Base-by-base conservation (phyloP, 23 tunicate species). In the Trididemnum clinides region DNA sequence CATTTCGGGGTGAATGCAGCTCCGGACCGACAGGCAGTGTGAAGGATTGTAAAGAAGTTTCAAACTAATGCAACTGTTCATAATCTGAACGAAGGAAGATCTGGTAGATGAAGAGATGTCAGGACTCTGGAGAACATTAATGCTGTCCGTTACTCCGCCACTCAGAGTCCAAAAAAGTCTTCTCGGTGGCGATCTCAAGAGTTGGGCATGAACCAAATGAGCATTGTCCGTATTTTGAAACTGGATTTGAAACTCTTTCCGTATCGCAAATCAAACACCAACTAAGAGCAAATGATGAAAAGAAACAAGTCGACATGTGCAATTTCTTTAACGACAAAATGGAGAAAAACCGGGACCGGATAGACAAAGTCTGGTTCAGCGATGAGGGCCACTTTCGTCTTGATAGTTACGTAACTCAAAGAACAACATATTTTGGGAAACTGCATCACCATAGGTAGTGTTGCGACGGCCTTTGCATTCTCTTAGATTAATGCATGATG, bases 341-440 rank as follows among this genome's bases (percentile, higher is more conserved):
- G 36, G 37, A 66, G n/a, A 5, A 4, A 29, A 20, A 66, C 37
- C 25, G 10, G 7, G 75, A 66, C 2, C 4, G 10, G 37, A 30
- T 66, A 5, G n/a, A 66, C 75, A 10, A 66, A 6, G 75, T 66
- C 37, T 66, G 75, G 75, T 66, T 66, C 31, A 66, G 75, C 37
- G 75, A 31, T 66, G 75, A 66, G 36, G 75, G 6, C 37, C 10
- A 31, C 22, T 66, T 66, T n/a, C 36, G 7, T 15, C 75, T 66
- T 66, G 7, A 30, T 66, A n/a, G 75, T 30, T 32, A 66, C n/a
- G 22, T 66, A 7, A 66, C 30, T n/a, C 7, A 7, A 66, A 31
- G 22, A 66, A 66, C 37, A 66, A 31, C 37, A n/a, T 66, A 10
- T 66, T 10, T 20, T 66, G 75, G 75, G 75, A 32, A 29, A 66